Base-by-base conservation (phyloP, 1,140 invertebrate species). In the Rhysida immarginata region DNA sequence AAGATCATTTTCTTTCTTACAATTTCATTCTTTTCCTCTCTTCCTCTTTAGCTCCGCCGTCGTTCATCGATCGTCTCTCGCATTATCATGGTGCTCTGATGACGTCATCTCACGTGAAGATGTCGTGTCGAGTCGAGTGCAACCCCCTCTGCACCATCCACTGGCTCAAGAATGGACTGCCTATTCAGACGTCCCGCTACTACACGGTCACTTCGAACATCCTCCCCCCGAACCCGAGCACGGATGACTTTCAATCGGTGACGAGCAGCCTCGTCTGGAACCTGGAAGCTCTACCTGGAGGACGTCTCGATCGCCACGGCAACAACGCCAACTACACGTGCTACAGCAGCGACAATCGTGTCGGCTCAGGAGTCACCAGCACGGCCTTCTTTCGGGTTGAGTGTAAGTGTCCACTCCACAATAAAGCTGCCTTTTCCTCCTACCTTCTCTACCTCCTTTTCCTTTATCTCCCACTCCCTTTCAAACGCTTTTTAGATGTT, bases 51-150 rank as follows among this genome's bases (percentile, higher is more conserved):
- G 88, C 86, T 42, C 82, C 85, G 13, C 89, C 88, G 20, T 79
- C 82, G 49, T 89, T 92, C 68, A 91, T 92, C 58, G 81, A 82
- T 60, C 80, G 83, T 41, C 77, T 90, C 55, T 79, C 78, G n/a
- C 82, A 81, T 1, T 87, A 85, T 71, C 80, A 78, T 58, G 87
- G 85, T n/a, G 84, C 78, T 23, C 74, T 84, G 11, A 83, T 81
- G 67, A 83, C 81, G 63, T 78, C 78, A 13, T 74, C 77, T 45
- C 81, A 84, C 63, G 82, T 90, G 43, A 85, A 78, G 52, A 75
- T 92, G 11, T 83, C 83, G 3, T 94, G 89, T 67, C 80, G 85
- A 60, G 84, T 93, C 21, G 88, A 94, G 66, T 93, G 89, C 67
- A 85, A 81, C 3, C 88, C 89, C 0, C 27, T 84, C 13, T 93